Evolutionary conservation across 2,888 invertebrate species (phyloP).

Genomic region (Acleris literana): DNA sequence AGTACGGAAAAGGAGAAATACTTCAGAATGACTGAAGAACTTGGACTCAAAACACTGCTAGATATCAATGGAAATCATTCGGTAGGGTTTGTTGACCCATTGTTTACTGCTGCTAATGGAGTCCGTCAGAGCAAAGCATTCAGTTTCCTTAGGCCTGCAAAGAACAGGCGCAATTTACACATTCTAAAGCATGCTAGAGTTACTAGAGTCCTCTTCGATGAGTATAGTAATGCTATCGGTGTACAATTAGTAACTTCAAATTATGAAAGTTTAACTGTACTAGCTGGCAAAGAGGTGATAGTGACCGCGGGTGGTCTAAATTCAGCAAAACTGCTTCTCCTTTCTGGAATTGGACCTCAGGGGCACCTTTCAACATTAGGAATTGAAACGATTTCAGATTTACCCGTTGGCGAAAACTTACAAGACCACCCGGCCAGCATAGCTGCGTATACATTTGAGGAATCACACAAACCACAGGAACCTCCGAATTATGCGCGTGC

Average conservation of each 20-base stretch:
- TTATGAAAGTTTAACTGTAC: slow-evolving; percentile 40
- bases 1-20: background rate
- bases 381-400: slow-evolving; percentile 54
- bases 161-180: slow-evolving; percentile 47
- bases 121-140: slow-evolving; percentile 88
- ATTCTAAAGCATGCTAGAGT: slow-evolving; percentile 67
- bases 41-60: slow-evolving; percentile 10
- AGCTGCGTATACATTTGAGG: slow-evolving; percentile 5
- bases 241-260: slow-evolving; percentile 56
- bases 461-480: slow-evolving; percentile 1
- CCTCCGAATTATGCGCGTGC: background rate
- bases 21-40: slow-evolving; percentile 4
- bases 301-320: slow-evolving; percentile 65
- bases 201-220: slow-evolving; percentile 69
- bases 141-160: slow-evolving; percentile 82
- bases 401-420: slow-evolving; percentile 63
- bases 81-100: slow-evolving; percentile 33
- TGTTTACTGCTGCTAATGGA: slow-evolving; percentile 84
- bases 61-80: slow-evolving; percentile 16
- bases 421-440: slow-evolving; percentile 58
- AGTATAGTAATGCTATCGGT: slow-evolving; percentile 55
- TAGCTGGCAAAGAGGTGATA: slow-evolving; percentile 60
- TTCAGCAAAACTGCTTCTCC: slow-evolving; percentile 63
- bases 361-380: slow-evolving; percentile 49
- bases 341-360: slow-evolving; percentile 68